These are phyloP conservation scores for Chelon auratus DNA, from an alignment of 2,797 vertebrate species.

Conservation along the genomic window DNA sequence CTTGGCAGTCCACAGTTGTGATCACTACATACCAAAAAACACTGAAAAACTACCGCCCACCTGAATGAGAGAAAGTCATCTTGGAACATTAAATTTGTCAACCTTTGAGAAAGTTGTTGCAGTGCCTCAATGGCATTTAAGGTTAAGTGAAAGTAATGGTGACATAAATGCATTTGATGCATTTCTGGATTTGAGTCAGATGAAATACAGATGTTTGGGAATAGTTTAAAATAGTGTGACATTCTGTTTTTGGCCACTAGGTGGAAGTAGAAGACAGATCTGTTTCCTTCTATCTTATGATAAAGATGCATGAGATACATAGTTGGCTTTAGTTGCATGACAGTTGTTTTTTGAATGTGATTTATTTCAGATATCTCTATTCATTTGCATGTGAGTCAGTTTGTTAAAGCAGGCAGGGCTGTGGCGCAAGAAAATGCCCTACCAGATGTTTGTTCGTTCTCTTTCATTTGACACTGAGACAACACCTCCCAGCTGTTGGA, in stretches of 20 bases:
- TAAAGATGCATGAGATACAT: constrained; percentile 1
- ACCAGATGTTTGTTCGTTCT: constrained; percentile 73
- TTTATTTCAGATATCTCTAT: constrained; percentile 56
- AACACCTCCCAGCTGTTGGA: constrained; percentile 77
- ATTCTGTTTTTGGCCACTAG: constrained; percentile 62
- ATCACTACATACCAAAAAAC: constrained; percentile 24
- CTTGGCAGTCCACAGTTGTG: constrained; percentile 40
- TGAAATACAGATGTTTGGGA: constrained; percentile 4
- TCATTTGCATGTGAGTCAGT: constrained; percentile 45
- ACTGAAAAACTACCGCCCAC: neutral
- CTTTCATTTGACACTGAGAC: constrained; percentile 74
- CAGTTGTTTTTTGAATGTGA: constrained; percentile 52
- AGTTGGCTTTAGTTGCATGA: constrained; percentile 42
- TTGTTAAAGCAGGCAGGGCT: constrained; percentile 57
- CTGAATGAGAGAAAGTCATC: neutral
- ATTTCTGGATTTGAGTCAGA: neutral
- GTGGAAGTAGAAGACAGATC: constrained; percentile 70
- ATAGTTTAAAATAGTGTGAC: neutral
- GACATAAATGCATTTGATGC: neutral
- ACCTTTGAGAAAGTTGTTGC: neutral
- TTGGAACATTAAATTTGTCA: constrained; percentile 16
- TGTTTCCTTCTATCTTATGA: neutral
- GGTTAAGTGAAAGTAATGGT: neutral
- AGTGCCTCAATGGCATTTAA: neutral
- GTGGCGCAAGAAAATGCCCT: constrained; percentile 57